Evolutionary conservation across 2,113 vertebrate genomes (phyloP).

Genomic region (Synchiropus splendidus): DNA sequence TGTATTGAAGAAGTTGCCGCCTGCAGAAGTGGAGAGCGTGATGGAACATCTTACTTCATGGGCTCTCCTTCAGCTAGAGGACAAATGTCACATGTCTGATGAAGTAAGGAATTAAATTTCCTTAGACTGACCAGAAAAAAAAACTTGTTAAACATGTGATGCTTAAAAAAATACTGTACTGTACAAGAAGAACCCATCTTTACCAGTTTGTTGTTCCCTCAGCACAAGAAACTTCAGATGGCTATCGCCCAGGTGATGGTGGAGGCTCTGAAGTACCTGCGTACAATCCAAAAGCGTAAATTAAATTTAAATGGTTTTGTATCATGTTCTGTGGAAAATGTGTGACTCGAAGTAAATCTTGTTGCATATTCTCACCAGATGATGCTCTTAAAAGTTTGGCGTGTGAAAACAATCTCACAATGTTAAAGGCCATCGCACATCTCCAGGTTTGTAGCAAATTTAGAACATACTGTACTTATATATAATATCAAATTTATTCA

Average conservation of each 20-base stretch:
- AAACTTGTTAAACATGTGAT: too few relatives aligned
- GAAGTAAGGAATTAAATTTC: conserved; percentile 50
- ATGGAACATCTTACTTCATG: conserved; percentile 74
- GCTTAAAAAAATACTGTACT: too few relatives aligned
- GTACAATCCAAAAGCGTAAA: conserved; percentile 73
- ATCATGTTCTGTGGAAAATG: neutral
- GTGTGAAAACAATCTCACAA: conserved; percentile 70
- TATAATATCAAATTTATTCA: neutral
- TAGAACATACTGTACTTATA: too few relatives aligned
- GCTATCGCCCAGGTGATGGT: conserved; percentile 71
- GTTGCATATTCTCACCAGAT: conserved; percentile 53
- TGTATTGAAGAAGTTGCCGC: conserved; percentile 70
- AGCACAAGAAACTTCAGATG: conserved; percentile 74
- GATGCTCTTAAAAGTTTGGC: conserved; percentile 73
- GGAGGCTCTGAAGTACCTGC: conserved; percentile 74
- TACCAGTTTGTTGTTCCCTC: too few relatives aligned
- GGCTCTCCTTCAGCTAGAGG: conserved; percentile 73
- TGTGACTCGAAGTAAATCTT: neutral
- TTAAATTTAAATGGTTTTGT: neutral
- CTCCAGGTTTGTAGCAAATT: conserved; percentile 70
- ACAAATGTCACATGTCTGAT: conserved; percentile 66
- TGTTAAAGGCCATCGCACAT: conserved; percentile 74
- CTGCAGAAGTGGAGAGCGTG: conserved; percentile 68
- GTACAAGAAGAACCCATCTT: too few relatives aligned
- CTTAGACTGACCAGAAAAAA: too few relatives aligned